These are phyloP conservation scores for Pseudomyrmex flavicornis DNA, from an alignment of 1,140 invertebrate species.

Conservation along the genomic window DNA sequence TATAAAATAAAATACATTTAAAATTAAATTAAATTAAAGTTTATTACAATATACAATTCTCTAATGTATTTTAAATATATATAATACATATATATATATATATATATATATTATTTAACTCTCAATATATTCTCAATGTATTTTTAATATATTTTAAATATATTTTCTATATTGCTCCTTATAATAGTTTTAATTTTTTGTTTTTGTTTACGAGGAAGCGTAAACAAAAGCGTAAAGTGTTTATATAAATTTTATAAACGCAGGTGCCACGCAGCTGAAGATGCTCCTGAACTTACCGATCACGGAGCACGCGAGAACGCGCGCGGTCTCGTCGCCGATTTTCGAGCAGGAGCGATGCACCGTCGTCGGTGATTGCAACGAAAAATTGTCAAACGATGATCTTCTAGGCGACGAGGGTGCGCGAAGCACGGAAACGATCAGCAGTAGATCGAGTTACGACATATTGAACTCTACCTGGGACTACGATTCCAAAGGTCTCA, in stretches of 20 bases:
- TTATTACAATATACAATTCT: too few species aligned
- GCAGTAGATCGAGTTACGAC: constrained; percentile 65
- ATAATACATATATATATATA: too few species aligned
- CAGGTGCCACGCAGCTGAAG: constrained; percentile 69
- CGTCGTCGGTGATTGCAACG: neutral
- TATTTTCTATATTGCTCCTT: too few species aligned
- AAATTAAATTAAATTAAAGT: too few species aligned
- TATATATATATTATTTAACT: too few species aligned
- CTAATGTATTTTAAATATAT: too few species aligned
- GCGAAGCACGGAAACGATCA: constrained; percentile 1
- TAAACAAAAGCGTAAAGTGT: neutral
- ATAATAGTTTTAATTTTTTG: neutral
- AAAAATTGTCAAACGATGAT: neutral
- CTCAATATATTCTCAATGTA: too few species aligned
- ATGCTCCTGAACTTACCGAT: constrained; percentile 53
- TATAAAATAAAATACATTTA: too few species aligned
- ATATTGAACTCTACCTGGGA: constrained; percentile 61
- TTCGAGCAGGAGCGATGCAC: neutral
- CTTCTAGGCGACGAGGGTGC: neutral
- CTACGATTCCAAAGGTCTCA: constrained; percentile 26
- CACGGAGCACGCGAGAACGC: neutral
- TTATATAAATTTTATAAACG: neutral
- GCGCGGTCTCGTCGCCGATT: neutral
- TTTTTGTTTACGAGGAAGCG: neutral
- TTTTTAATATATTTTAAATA: too few species aligned